Percentiles rank a stretch among this genome's conserved stretches.
phyloP scores from a whole-genome alignment of 2,888 invertebrate species.

The Branchipolynoe longqiensis region DNA sequence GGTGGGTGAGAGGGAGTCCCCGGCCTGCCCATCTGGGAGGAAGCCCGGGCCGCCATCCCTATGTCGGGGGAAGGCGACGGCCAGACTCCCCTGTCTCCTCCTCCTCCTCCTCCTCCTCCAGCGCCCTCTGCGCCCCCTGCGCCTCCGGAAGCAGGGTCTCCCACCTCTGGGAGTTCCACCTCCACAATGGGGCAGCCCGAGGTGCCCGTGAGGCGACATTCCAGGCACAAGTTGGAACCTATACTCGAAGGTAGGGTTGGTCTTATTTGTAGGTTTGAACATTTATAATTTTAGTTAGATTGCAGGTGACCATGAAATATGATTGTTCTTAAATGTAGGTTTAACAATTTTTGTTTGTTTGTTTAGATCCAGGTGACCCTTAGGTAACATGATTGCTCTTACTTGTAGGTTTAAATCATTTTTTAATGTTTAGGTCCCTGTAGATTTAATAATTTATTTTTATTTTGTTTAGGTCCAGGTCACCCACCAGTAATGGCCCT shows the following conservation, averaged over 20 bases:
- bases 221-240: slow-evolving; percentile 39
- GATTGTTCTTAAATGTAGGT: no score
- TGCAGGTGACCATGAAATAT: no score
- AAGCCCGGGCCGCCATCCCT: background rate
- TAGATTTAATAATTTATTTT: no score
- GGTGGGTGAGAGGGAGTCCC: slow-evolving; percentile 5
- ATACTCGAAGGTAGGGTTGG: slow-evolving; percentile 40
- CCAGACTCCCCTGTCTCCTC: slow-evolving; percentile 8
- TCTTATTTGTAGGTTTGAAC: background rate
- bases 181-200: slow-evolving; percentile 33
- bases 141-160: background rate
- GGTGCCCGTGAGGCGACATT: slow-evolving; percentile 36
- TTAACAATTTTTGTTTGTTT: no score
- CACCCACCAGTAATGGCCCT: no score
- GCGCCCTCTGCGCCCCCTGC: background rate
- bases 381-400: no score
- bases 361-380: no score
- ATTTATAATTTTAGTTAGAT: no score
- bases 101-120: background rate
- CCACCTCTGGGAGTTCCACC: background rate
- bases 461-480: no score
- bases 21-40: slow-evolving; percentile 25
- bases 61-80: slow-evolving; percentile 9
- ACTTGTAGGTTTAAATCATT: no score
- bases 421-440: no score